phyloP scores from a whole-genome alignment of 2,888 invertebrate genomes.

The Phasia obesa region DNA sequence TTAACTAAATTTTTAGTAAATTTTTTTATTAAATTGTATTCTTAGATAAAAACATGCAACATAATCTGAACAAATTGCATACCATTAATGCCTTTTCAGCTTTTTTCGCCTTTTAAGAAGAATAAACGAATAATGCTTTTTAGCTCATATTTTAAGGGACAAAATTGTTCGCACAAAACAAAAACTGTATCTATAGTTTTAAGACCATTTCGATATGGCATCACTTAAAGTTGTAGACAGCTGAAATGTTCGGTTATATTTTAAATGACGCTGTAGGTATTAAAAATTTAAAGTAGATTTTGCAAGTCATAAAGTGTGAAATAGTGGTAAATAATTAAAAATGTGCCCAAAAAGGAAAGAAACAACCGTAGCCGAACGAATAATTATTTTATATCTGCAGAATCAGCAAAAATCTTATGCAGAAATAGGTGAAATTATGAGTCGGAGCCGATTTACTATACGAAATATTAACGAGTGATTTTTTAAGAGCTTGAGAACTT shows the following conservation, averaged over 20 bases:
- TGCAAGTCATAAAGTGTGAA: neutral
- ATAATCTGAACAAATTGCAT: too few species aligned
- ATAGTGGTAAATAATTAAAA: too few species aligned
- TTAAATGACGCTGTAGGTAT: neutral
- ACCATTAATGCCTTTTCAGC: too few species aligned
- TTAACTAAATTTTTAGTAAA: too few species aligned
- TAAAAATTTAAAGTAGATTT: neutral
- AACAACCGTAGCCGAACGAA: neutral
- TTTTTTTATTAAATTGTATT: too few species aligned
- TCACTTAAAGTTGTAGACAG: neutral
- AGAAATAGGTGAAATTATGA: slow-evolving; percentile 51
- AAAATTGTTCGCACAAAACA: neutral
- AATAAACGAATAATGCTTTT: too few species aligned
- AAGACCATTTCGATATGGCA: neutral
- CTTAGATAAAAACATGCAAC: too few species aligned
- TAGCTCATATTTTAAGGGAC: too few species aligned
- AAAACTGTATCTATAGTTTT: neutral
- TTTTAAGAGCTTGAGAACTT: too few species aligned
- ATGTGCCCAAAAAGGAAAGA: too few species aligned
- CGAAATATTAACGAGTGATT: slow-evolving; percentile 46
- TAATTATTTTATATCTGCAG: slow-evolving; percentile 49
- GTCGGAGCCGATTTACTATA: slow-evolving; percentile 44
- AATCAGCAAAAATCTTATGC: slow-evolving; percentile 43
- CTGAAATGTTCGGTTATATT: too few species aligned
- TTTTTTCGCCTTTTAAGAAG: too few species aligned